Conservation (phyloP, 2,888 invertebrate species). For the Xestia ashworthii region DNA sequence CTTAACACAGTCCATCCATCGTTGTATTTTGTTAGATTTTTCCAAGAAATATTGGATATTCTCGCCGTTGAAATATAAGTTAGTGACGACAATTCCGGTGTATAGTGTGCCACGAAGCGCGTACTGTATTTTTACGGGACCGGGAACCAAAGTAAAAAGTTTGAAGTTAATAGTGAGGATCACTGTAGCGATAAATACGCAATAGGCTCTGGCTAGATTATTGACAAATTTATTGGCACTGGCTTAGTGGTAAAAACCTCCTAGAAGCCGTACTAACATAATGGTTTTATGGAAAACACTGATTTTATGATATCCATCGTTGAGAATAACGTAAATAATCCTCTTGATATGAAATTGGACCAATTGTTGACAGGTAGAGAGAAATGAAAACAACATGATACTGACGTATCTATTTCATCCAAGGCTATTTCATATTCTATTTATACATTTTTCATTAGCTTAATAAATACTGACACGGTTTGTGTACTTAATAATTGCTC, state of each 20-base stretch:
- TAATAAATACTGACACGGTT: background rate
- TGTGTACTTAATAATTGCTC: background rate
- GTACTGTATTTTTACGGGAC: background rate
- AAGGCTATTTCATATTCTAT: background rate
- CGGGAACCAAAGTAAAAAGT: background rate
- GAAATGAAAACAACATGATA: background rate
- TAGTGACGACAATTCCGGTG: background rate
- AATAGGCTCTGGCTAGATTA: background rate
- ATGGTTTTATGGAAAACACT: background rate
- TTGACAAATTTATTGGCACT: background rate
- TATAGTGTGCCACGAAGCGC: background rate
- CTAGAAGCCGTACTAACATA: background rate
- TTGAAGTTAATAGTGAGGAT: background rate
- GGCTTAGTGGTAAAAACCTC: background rate
- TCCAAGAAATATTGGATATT: background rate
- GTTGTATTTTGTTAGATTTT: background rate
- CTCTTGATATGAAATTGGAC: background rate
- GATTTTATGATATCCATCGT: background rate
- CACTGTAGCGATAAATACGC: background rate
- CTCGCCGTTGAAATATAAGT: background rate
- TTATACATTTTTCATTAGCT: background rate
- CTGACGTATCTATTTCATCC: background rate
- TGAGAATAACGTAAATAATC: background rate
- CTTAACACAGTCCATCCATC: too few species aligned
- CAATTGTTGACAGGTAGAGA: background rate